Percentiles rank a stretch among this genome's conserved stretches.
Evolutionary conservation across 2,113 vertebrate species (phyloP).

Genomic region (Lontra canadensis): DNA sequence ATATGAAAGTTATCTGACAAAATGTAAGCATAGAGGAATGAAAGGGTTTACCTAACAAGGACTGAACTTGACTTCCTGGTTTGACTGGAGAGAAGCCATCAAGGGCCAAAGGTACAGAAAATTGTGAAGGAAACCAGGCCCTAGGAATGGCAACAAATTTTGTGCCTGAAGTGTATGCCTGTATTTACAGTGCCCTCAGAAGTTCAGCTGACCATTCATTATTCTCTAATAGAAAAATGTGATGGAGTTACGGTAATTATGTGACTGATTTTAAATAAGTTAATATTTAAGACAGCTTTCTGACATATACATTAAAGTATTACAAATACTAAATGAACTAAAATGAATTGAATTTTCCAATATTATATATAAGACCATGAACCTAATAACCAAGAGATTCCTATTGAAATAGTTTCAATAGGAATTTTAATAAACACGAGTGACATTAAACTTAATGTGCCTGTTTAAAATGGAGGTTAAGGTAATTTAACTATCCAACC

Average conservation of each 20-base stretch:
- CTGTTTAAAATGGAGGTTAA: not conserved
- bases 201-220: not conserved
- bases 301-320: not conserved
- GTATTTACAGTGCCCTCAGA: not conserved
- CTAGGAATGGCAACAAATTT: not conserved
- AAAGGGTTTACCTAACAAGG: not conserved
- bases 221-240: not conserved
- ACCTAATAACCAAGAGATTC: not conserved
- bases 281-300: not conserved
- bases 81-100: not conserved
- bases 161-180: not conserved
- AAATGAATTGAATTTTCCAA: not conserved
- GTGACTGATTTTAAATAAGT: not conserved
- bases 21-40: rapidly evolving
- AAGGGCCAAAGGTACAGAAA: not conserved
- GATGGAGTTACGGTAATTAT: not conserved
- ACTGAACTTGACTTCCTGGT: not conserved
- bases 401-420: not conserved
- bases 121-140: not conserved
- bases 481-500: not conserved
- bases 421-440: not conserved
- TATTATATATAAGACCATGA: not conserved
- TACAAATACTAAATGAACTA: not conserved
- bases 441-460: not conserved
- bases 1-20: not conserved